Conservation (phyloP, 1,140 invertebrate genomes). For the Triops cancriformis region DNA sequence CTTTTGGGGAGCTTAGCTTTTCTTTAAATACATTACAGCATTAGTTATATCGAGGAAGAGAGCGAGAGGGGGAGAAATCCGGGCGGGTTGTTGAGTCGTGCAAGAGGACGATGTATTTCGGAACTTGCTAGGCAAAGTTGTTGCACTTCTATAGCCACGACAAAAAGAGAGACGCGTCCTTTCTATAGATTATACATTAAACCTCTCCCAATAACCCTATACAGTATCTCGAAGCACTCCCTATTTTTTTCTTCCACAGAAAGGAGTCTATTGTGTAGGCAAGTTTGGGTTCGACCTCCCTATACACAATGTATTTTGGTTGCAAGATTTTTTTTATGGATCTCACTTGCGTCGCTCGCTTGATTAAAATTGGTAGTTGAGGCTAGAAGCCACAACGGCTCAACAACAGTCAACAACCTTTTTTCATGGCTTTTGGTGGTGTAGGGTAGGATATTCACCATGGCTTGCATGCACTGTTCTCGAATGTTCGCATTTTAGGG, state of each 20-base stretch:
- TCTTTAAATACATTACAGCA: neutral
- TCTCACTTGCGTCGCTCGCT: neutral
- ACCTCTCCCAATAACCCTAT: neutral
- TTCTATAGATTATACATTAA: conserved; percentile 7
- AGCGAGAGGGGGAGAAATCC: neutral
- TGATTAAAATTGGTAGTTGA: neutral
- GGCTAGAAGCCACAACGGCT: neutral
- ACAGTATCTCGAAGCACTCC: neutral
- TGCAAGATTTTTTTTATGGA: neutral
- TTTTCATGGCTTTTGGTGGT: neutral
- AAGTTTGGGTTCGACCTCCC: neutral
- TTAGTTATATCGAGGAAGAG: neutral
- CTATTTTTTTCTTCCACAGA: neutral
- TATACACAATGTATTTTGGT: neutral
- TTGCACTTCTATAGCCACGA: neutral
- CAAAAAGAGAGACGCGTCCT: neutral
- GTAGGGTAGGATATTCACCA: neutral
- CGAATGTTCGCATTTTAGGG: neutral
- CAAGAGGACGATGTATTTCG: neutral
- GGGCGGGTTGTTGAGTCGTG: neutral
- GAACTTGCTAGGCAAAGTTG: neutral
- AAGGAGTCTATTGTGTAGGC: neutral
- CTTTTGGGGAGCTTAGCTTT: neutral
- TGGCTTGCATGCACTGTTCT: neutral
- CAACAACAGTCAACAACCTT: conserved; percentile 1